Evolutionary conservation across 2,113 vertebrate species (phyloP), one percentile per base, ranked within the genome.

Genomic region (Hippolais icterina): DNA sequence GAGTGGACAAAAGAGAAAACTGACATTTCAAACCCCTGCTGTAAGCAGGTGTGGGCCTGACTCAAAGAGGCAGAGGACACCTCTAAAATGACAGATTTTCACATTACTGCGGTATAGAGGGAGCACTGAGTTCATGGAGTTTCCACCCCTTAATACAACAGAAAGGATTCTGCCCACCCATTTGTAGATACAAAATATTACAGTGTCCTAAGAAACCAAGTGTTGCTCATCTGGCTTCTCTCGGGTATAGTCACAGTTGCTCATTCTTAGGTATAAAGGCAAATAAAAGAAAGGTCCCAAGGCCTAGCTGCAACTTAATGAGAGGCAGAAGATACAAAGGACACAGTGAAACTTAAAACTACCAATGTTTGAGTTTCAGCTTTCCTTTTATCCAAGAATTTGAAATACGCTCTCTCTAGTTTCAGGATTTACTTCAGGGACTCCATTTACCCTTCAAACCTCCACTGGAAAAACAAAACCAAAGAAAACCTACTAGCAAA

Each of bases 41-140:
- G 29, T n/a, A 74, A 88, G 82, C 92, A 96, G 93, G 63, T 83
- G 63, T 49, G 87, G 85, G 59, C 18, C 84, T 86, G 71, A 74
- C 75, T 95, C 69, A 46, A 23, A 89, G 70, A 53, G 70, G 75
- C 63, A 74, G 50, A 90, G 59, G 90, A 44, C 56, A 77, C 18
- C 33, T 28, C 7, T 2, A 22, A 12, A 70, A 37, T 33, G 37
- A 56, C 1, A 4, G 22, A 68, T 90, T 77, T 77, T 80, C 76
- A 53, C 47, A 42, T 42, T 39, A 16, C 53, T 39, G n/a, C 57
- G 53, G 61, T 5, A 49, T 0, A 41, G 24, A 37, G 50, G 50
- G 82, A 95, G 52, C 59, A 54, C 25, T 0, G 2, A 59, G 33
- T 7, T 39, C 2, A 4, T 3, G 24, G 27, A 81, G 50, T 31